A percentile compares a stretch with the other conserved stretches of the same genome.
phyloP scores from a whole-genome alignment of 2,113 vertebrate species.

The Passer montanus region DNA sequence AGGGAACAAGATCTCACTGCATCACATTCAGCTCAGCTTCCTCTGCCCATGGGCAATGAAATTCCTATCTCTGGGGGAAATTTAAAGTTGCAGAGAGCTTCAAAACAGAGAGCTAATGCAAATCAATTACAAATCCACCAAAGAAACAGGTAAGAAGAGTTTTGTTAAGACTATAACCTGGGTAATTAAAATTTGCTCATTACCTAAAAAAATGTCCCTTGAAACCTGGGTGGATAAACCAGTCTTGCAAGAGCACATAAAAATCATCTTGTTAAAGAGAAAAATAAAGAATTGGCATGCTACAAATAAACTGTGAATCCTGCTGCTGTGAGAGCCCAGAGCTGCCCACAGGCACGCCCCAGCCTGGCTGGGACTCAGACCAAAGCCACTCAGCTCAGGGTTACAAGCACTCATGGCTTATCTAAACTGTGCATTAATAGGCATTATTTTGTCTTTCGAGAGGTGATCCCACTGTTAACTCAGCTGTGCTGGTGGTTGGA shows the following conservation, averaged over 20 bases:
- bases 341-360: neutral
- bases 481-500: neutral
- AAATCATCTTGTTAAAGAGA: neutral
- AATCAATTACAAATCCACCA: neutral
- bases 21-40: neutral
- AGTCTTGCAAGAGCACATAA: neutral
- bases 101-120: neutral
- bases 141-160: neutral
- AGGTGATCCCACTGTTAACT: neutral
- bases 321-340: neutral
- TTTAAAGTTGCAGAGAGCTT: neutral
- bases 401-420: neutral
- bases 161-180: neutral
- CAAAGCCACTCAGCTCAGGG: neutral
- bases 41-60: neutral
- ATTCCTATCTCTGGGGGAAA: neutral
- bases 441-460: neutral
- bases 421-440: neutral
- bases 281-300: neutral
- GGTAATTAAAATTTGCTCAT: neutral
- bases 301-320: accelerated
- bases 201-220: neutral
- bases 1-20: neutral
- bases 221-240: neutral
- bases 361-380: accelerated